These are phyloP conservation scores for Saccopteryx bilineata DNA, from an alignment of 2,113 vertebrate species.

Conservation along the genomic window DNA sequence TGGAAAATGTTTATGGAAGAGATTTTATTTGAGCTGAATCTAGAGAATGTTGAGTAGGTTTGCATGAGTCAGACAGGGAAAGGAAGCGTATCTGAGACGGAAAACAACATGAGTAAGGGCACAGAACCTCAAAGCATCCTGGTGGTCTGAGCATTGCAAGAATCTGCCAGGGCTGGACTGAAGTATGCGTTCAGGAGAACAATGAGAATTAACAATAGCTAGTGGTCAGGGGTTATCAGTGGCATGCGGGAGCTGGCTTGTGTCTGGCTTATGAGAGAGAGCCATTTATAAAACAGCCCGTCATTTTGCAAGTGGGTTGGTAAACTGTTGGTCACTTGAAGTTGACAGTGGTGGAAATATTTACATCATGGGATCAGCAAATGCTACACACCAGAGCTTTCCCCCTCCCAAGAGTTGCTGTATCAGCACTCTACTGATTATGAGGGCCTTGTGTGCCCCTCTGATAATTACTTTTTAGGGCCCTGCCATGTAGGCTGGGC, in stretches of 20 bases:
- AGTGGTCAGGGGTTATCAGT: background rate
- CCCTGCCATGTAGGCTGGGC: rapidly evolving
- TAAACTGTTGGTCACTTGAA: background rate
- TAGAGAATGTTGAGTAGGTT: conserved; percentile 13
- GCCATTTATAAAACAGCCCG: conserved; percentile 2
- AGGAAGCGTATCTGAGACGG: conserved; percentile 18
- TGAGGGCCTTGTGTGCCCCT: too few species aligned
- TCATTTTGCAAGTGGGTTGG: conserved; percentile 24
- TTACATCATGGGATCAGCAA: background rate
- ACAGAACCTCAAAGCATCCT: background rate
- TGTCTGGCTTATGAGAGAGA: background rate
- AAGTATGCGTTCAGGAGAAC: background rate
- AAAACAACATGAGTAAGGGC: background rate
- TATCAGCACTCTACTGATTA: too few species aligned
- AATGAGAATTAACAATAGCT: background rate
- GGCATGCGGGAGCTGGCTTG: background rate
- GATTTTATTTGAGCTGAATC: conserved; percentile 31
- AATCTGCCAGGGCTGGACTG: background rate
- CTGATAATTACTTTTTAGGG: background rate
- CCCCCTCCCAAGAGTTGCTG: background rate
- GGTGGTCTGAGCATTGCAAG: background rate
- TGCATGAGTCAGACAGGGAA: conserved; percentile 9
- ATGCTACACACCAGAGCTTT: background rate
- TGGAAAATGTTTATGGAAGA: conserved; percentile 37
- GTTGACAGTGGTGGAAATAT: background rate